Conservation (phyloP, 2,797 vertebrate species). For the Platalea minor region DNA sequence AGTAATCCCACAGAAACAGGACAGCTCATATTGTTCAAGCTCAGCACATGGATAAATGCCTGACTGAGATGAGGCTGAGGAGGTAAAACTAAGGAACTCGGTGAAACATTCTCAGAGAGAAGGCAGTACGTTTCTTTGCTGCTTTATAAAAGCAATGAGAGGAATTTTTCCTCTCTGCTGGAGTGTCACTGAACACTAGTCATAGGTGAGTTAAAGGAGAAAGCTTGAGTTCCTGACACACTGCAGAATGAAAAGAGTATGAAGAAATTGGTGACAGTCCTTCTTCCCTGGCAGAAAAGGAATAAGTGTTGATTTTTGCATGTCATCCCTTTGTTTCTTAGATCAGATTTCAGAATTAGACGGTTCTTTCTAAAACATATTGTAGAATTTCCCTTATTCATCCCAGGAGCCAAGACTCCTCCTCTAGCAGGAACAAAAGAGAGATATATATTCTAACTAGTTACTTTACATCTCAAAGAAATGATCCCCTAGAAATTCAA, state of each 20-base stretch:
- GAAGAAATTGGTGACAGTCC: neutral
- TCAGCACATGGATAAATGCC: neutral
- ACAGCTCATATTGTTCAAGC: conserved; percentile 22
- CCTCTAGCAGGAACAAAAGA: neutral
- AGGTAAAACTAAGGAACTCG: neutral
- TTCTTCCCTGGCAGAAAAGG: neutral
- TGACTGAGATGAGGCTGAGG: neutral
- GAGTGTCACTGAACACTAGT: conserved; percentile 10
- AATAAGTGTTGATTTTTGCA: neutral
- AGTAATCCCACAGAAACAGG: conserved; percentile 34
- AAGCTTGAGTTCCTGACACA: neutral
- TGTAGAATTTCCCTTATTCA: neutral
- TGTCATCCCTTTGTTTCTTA: neutral
- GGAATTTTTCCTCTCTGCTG: neutral
- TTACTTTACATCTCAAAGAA: conserved; percentile 4
- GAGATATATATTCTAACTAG: neutral
- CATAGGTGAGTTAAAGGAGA: conserved; percentile 37
- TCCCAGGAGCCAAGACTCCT: neutral
- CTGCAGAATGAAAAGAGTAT: neutral
- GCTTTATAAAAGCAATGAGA: neutral
- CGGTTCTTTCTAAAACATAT: neutral
- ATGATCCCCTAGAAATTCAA: neutral
- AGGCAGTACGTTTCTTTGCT: neutral
- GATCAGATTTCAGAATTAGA: neutral
- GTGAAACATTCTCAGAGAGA: neutral